These are phyloP conservation scores for Hylyphantes graminicola DNA, from an alignment of 1,140 invertebrate genomes.

Conservation along the genomic window DNA sequence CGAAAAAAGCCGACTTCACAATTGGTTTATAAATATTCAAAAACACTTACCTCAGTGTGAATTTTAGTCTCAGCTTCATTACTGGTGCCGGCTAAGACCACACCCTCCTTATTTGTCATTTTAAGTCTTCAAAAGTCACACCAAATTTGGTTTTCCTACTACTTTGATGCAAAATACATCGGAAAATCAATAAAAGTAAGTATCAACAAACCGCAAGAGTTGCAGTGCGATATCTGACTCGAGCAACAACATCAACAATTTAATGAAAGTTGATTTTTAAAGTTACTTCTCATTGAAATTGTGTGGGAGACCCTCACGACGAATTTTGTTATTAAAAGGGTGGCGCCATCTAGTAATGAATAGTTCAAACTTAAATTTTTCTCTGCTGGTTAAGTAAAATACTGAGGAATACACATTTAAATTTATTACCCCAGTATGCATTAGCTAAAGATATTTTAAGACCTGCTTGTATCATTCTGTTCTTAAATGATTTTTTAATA, in stretches of 20 bases:
- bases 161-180: background rate
- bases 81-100: slow-evolving; percentile 21
- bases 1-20: no score
- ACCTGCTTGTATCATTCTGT: no score
- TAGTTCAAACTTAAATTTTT: no score
- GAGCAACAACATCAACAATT: slow-evolving; percentile 17
- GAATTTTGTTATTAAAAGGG: background rate
- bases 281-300: slow-evolving; percentile 7
- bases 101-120: slow-evolving; percentile 43
- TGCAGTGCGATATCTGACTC: no score
- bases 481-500: no score
- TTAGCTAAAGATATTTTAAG: no score
- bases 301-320: slow-evolving; percentile 4
- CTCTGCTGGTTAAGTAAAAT: no score
- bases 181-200: background rate
- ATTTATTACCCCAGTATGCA: no score
- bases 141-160: background rate
- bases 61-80: slow-evolving; percentile 26
- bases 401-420: no score
- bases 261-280: slow-evolving; percentile 36
- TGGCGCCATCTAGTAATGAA: slow-evolving; percentile 13
- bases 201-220: no score
- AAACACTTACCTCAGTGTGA: slow-evolving; percentile 21
- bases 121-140: slow-evolving; percentile 18
- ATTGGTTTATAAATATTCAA: background rate